Conservation (phyloP, 2,797 vertebrate genomes). For the Knipowitschia caucasica region DNA sequence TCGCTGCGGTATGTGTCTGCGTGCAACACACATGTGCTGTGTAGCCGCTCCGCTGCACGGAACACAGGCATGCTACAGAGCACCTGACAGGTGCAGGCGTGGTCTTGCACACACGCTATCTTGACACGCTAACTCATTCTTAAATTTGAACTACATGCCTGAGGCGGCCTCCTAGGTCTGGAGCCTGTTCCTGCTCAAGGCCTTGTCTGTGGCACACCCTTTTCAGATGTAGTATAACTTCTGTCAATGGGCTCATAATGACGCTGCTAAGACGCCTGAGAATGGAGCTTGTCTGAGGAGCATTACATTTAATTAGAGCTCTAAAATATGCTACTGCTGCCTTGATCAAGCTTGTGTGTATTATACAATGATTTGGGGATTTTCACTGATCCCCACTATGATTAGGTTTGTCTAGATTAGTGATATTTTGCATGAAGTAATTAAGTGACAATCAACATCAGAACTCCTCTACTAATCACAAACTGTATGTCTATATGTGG, state of each 20-base stretch:
- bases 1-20: conserved; percentile 56
- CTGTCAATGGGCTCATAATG: conserved; percentile 61
- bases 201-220: conserved; percentile 62
- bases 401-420: not conserved
- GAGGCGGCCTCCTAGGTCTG: conserved; percentile 61
- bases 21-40: conserved; percentile 49
- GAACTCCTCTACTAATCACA: not conserved
- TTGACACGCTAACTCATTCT: conserved; percentile 86
- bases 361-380: conserved; percentile 14
- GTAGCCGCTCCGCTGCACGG: conserved; percentile 54
- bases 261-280: conserved; percentile 61
- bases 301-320: conserved; percentile 57
- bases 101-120: conserved; percentile 77
- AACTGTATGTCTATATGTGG: not conserved
- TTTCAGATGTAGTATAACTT: conserved; percentile 57
- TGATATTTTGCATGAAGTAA: not conserved
- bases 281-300: conserved; percentile 55
- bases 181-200: conserved; percentile 63
- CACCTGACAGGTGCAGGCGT: conserved; percentile 83
- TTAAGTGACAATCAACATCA: not conserved
- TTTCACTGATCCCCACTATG: conserved; percentile 25
- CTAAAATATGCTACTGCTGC: conserved; percentile 51
- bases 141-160: conserved; percentile 75
- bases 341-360: conserved; percentile 48
- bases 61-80: conserved; percentile 70